Conservation (phyloP, 2,888 invertebrate species). For the Argyresthia goedartella region DNA sequence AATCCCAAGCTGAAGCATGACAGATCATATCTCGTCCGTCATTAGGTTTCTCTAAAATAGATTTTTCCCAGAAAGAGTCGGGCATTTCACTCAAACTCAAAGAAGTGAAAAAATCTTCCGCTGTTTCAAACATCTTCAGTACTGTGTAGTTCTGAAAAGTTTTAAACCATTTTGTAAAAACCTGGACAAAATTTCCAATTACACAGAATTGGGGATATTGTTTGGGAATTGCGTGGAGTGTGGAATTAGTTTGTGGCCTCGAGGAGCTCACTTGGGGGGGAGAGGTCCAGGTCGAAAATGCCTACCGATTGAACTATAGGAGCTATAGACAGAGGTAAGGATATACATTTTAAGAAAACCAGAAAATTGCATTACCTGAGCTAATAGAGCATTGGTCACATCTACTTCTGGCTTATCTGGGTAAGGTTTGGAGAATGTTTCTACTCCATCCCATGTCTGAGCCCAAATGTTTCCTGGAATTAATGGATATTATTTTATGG, state of each 20-base stretch:
- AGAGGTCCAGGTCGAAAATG: too few relatives aligned
- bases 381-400: conserved; percentile 77
- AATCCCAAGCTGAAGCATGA: conserved; percentile 93
- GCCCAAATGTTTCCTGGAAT: conserved; percentile 85
- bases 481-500: too few relatives aligned
- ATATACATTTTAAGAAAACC: too few relatives aligned
- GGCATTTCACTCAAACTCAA: conserved; percentile 84
- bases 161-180: background rate
- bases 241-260: too few relatives aligned
- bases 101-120: conserved; percentile 88
- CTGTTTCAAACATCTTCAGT: conserved; percentile 81
- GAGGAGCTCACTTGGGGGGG: too few relatives aligned
- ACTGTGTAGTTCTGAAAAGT: conserved; percentile 76
- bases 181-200: too few relatives aligned
- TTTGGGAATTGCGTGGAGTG: too few relatives aligned
- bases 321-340: too few relatives aligned
- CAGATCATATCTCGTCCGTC: conserved; percentile 82
- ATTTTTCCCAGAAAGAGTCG: conserved; percentile 84
- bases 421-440: conserved; percentile 77
- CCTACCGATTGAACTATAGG: too few relatives aligned
- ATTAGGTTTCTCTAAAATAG: conserved; percentile 83
- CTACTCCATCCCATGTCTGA: conserved; percentile 79
- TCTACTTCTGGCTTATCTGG: conserved; percentile 77
- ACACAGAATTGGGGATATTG: too few relatives aligned
- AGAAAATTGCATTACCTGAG: conserved; percentile 66